Base-by-base conservation (phyloP, 2,113 vertebrate genomes). In the Pseudorhombus dupliciocellatus region DNA sequence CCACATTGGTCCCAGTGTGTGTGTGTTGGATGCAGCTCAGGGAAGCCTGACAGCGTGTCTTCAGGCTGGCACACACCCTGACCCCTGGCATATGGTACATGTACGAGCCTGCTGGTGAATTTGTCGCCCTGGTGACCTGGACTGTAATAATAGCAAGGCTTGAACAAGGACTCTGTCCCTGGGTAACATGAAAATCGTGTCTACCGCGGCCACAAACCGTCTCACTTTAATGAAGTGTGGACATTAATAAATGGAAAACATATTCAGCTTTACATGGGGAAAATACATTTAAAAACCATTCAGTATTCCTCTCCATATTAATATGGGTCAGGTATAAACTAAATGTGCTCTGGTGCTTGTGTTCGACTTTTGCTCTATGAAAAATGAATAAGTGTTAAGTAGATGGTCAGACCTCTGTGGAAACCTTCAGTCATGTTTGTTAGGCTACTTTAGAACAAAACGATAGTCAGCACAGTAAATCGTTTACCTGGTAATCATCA, bases 71-170 rank as follows among this genome's bases (percentile, higher is more conserved):
- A 86, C 79, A 37, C 62, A 61, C 79, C 61, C 73, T 79, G 86
- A 89, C 85, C 89, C 70, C 84, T 73, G 89, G 80, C 90, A 92
- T 92, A 92, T 90, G 91, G 84, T 80, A 40, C 76, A 81, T 87
- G 87, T 80, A 79, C 72, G 73, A 56, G 77, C 82, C 79, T 81
- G 88, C 70, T 88, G 71, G 70, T 75, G 78, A 76, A 75, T 84
- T 86, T 88, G 81, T 83, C 56, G 71, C 86, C 86, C 74, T 67
- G 60, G 42, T 82, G 88, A 80, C 86, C 80, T 77, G 77, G 44
- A 77, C 78, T 73, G 52, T 21, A 64, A 55, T 59, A 75, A 79
- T 50, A 21, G 63, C 31, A 66, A 53, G 46, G 68, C 68, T 18
- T 66, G 52, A 65, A 63, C 72, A 81, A 70, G 66, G 40, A 37